Conservation (phyloP, 2,888 invertebrate genomes). For the Parnassius apollo region DNA sequence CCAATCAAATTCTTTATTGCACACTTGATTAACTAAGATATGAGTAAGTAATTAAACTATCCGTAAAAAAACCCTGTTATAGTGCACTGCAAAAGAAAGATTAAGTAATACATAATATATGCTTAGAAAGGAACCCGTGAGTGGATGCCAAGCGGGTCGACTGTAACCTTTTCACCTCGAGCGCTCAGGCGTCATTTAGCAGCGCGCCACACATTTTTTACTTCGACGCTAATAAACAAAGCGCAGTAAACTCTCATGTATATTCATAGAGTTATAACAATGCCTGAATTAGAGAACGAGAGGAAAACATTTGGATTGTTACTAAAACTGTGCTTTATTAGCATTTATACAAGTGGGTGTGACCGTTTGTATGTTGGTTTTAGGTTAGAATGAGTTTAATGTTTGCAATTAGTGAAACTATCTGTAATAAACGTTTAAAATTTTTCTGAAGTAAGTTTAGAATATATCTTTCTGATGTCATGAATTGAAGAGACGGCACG, state of each 20-base stretch:
- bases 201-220: neutral
- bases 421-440: too few species aligned
- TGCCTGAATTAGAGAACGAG: slow-evolving; percentile 11
- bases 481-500: too few species aligned
- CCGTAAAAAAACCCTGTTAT: too few species aligned
- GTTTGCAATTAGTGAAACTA: too few species aligned
- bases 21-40: too few species aligned
- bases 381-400: neutral
- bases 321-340: neutral
- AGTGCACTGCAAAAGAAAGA: too few species aligned
- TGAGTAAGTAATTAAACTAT: too few species aligned
- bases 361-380: slow-evolving; percentile 1
- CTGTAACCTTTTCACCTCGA: slow-evolving; percentile 16
- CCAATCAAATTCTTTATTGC: too few species aligned
- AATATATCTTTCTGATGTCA: too few species aligned
- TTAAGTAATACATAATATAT: too few species aligned
- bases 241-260: slow-evolving; percentile 12
- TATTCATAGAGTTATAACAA: slow-evolving; percentile 22
- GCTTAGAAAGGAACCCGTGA: neutral
- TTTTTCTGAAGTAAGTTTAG: too few species aligned
- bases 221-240: slow-evolving; percentile 5
- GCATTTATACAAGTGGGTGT: neutral
- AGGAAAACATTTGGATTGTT: neutral
- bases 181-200: neutral
- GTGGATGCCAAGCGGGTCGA: neutral